Evolutionary conservation across 2,797 vertebrate species (phyloP), one percentile per base, ranked within the genome.

Genomic region (Oryzias dopingdopingensis): DNA sequence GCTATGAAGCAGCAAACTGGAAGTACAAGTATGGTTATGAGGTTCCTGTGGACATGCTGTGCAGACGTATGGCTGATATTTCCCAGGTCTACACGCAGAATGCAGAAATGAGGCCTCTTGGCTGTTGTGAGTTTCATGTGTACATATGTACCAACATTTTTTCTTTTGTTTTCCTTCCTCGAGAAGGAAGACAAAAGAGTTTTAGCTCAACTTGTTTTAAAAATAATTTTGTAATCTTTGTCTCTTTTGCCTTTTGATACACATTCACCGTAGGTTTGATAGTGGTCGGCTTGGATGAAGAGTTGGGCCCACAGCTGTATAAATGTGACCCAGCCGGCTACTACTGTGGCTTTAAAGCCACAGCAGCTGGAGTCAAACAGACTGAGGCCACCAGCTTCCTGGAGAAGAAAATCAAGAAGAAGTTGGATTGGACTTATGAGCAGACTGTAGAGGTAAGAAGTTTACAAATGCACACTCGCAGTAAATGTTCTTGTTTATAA

Each of bases 321-420:
- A 98, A 98, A 71, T 98, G 96, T 72, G 96, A 98, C 60, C 96
- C 95, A 0, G 29, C 29, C 7, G 29, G 29, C 29, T 32, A 32
- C 29, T 32, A 32, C 62, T 98, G 95, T 69, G 96, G 96, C 42
- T 98, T 97, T 82, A 98, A 97, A 86, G 95, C 95, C 81, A 98
- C 96, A 0, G 94, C 96, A 55, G 94, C 95, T 22, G 96, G 95
- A 44, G 95, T 97, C 63, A 98, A 98, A 80, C 95, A 97, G 73
- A 95, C 95, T 1, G 95, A 97, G 72, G 96, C 96, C 60, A 97
- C 94, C 79, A 98, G 96, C 85, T 98, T 96, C 85, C 91, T 98
- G 59, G 96, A 98, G 90, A 98, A 98, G 87, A 98, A 97, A 88
- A 90, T 96, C 69, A 98, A 98, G 91, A 98, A 98, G 92, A 98